Conservation (phyloP, 2,797 vertebrate species). For the Labeo calbasu region DNA sequence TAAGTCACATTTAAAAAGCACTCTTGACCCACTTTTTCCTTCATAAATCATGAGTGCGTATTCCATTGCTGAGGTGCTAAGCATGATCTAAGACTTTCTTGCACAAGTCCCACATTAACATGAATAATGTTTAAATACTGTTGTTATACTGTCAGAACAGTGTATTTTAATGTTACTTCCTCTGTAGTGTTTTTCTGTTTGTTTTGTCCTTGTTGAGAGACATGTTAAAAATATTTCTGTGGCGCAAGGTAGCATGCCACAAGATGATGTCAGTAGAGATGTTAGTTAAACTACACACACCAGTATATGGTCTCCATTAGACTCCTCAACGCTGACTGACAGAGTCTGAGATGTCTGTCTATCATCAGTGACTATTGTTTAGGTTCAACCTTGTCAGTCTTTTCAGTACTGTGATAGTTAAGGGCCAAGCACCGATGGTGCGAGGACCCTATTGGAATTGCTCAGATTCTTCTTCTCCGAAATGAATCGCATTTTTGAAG, state of each 20-base stretch:
- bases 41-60: background rate
- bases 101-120: background rate
- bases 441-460: too few relatives aligned
- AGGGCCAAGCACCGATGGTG: too few relatives aligned
- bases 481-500: too few relatives aligned
- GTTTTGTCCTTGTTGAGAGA: background rate
- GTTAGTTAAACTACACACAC: background rate
- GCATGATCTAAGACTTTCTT: background rate
- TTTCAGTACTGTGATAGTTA: background rate
- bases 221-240: background rate
- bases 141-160: background rate
- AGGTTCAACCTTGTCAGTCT: background rate
- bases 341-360: background rate
- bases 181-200: background rate
- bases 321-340: background rate
- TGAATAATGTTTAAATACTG: background rate
- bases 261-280: background rate
- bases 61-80: background rate
- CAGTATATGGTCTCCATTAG: conserved; percentile 10
- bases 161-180: background rate
- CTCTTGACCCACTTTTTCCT: background rate
- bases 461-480: too few relatives aligned
- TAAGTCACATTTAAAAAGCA: background rate
- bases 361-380: background rate
- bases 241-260: background rate